Conservation (phyloP, 1,140 invertebrate genomes). For the Trachelipus rathkii region DNA sequence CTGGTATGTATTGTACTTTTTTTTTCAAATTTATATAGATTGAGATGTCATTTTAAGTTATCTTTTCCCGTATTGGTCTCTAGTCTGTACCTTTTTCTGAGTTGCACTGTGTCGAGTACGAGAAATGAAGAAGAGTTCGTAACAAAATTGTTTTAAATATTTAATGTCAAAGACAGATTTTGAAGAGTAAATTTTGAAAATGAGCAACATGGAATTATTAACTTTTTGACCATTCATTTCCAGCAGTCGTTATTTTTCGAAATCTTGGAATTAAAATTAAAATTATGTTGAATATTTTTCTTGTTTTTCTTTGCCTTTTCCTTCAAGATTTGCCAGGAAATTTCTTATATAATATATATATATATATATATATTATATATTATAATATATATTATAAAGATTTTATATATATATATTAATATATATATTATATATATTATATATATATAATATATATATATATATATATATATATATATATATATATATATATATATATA, state of each 20-base stretch:
- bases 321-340: no score
- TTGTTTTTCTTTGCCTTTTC: not conserved
- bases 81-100: not conserved
- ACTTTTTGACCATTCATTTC: slow-evolving; percentile 1
- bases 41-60: not conserved
- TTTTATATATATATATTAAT: no score
- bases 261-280: slow-evolving; percentile 9
- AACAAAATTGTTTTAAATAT: not conserved
- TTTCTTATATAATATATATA: no score
- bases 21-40: not conserved
- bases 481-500: no score
- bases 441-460: no score
- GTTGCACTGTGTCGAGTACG: not conserved
- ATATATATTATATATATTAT: no score
- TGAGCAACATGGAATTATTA: not conserved
- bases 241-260: not conserved
- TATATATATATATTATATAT: no score
- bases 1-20: not conserved
- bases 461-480: no score
- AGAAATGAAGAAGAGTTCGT: not conserved
- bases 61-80: not conserved
- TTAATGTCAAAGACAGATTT: not conserved
- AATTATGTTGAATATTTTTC: not conserved
- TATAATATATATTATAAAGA: no score
- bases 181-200: not conserved